These are phyloP conservation scores for Phallusia fumigata DNA, from an alignment of 23 tunicate species.

Conservation along the genomic window DNA sequence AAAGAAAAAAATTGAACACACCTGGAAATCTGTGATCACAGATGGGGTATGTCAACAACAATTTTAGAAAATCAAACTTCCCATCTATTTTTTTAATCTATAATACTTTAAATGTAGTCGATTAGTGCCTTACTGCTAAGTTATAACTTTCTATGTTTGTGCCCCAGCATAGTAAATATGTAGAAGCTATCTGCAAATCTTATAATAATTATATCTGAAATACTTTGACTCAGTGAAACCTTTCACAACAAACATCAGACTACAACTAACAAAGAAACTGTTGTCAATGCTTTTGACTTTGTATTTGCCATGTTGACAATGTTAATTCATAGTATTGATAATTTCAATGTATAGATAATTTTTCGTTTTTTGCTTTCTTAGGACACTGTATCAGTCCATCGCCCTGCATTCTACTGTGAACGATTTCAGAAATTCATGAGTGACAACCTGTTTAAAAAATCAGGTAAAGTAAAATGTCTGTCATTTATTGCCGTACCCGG, in stretches of 20 bases:
- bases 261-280: neutral
- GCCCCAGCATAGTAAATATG: neutral
- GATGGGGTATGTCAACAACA: conserved; percentile 95
- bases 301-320: neutral
- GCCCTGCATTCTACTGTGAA: conserved; percentile 87
- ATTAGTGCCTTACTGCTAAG: no score
- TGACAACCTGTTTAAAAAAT: conserved; percentile 64
- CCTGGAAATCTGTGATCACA: conserved; percentile 80
- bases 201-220: no score
- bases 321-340: no score
- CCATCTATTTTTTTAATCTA: no score
- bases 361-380: conserved; percentile 27
- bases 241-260: no score
- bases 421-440: conserved; percentile 89
- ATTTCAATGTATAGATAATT: no score
- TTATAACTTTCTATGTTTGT: neutral
- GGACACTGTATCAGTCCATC: conserved; percentile 95
- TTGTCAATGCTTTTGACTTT: neutral
- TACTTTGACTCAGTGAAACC: no score
- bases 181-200: neutral
- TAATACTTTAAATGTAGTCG: no score
- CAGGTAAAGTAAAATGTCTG: neutral
- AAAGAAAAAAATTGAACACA: conserved; percentile 94
- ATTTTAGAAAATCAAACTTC: no score
- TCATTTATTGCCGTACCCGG: no score